Evolutionary conservation across 2,888 invertebrate genomes (phyloP).

Genomic region (Zelleria hepariella): DNA sequence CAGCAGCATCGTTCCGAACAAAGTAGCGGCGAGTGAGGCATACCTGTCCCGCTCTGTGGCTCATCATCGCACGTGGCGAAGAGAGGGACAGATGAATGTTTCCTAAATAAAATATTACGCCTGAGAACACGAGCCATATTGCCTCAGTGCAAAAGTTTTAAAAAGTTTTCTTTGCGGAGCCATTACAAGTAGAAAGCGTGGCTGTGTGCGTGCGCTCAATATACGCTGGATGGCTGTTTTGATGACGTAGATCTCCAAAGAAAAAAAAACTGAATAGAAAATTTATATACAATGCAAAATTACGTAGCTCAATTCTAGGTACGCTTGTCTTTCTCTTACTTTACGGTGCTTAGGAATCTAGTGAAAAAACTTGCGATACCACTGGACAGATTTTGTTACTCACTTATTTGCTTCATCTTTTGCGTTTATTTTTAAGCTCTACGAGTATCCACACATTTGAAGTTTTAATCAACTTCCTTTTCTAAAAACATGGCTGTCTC

Average conservation of each 20-base stretch:
- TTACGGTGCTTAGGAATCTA: no score
- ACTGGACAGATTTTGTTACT: no score
- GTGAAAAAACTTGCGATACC: no score
- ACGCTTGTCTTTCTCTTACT: no score
- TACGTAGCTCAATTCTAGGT: no score
- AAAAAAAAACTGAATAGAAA: no score
- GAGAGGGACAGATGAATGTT: constrained; percentile 53
- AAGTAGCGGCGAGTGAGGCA: constrained; percentile 31
- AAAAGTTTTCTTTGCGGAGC: constrained; percentile 74
- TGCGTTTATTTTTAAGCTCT: no score
- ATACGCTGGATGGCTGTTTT: constrained; percentile 30
- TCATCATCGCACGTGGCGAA: constrained; percentile 22
- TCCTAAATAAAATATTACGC: constrained; percentile 71
- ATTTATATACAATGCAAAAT: no score
- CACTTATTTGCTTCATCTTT: no score
- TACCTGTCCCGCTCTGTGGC: constrained; percentile 34
- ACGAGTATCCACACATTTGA: no score
- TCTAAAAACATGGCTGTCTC: no score
- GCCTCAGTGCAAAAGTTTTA: constrained; percentile 73
- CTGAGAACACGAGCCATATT: constrained; percentile 72
- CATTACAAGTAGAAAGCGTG: constrained; percentile 63
- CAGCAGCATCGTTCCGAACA: constrained; percentile 40
- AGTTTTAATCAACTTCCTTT: no score
- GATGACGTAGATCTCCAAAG: background rate
- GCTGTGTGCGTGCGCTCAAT: constrained; percentile 53